These are phyloP conservation scores for Amphipoea lucens DNA, from an alignment of 2,888 invertebrate genomes.

Conservation along the genomic window DNA sequence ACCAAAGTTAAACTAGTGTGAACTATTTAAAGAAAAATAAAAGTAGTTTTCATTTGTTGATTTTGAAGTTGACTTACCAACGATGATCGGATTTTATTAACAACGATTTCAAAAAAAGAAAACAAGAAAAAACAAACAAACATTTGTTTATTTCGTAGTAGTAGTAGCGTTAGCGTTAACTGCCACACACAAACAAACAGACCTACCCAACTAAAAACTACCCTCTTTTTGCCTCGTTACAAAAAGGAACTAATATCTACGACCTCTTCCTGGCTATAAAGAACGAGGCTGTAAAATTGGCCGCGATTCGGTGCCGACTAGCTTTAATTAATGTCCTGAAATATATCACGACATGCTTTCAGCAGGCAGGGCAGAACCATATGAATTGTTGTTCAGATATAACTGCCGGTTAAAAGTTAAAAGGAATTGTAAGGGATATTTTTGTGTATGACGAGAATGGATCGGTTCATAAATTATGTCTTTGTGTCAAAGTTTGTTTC, in stretches of 20 bases:
- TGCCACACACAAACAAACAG: neutral
- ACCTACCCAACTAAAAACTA: slow-evolving; percentile 8
- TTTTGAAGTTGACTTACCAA: neutral
- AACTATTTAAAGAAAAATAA: neutral
- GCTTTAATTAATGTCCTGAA: slow-evolving; percentile 66
- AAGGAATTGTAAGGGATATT: neutral
- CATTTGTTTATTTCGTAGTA: neutral
- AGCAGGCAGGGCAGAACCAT: slow-evolving; percentile 38
- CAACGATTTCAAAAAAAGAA: neutral
- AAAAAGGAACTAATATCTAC: slow-evolving; percentile 31
- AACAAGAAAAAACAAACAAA: neutral
- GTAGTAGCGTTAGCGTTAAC: neutral
- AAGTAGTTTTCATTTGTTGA: neutral
- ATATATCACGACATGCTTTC: slow-evolving; percentile 67
- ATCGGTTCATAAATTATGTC: neutral
- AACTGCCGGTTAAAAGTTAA: slow-evolving; percentile 10
- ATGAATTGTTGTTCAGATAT: slow-evolving; percentile 36
- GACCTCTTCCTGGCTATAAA: slow-evolving; percentile 52
- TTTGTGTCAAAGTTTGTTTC: slow-evolving; percentile 37
- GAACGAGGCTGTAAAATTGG: slow-evolving; percentile 59
- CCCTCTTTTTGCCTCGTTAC: neutral
- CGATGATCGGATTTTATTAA: neutral
- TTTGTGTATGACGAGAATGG: neutral
- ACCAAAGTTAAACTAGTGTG: neutral
- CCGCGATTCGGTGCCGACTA: slow-evolving; percentile 54